phyloP scores from a whole-genome alignment of 1,140 invertebrate genomes.

The Lordiphosa stackelbergi region DNA sequence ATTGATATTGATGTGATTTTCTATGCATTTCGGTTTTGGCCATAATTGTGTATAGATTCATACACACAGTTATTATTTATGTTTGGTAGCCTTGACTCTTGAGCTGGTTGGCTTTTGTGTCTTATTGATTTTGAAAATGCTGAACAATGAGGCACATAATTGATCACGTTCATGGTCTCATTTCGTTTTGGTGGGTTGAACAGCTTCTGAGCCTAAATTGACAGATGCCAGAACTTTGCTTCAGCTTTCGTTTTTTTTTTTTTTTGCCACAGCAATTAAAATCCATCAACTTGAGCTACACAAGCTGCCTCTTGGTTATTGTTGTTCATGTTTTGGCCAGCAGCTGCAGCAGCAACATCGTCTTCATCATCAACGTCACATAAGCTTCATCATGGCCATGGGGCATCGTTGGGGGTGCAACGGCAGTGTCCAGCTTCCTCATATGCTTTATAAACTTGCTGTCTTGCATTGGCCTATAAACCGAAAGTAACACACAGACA shows the following conservation, averaged over 20 bases:
- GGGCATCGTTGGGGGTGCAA: conserved; percentile 24
- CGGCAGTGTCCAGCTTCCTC: conserved; percentile 34
- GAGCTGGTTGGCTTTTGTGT: conserved; percentile 31
- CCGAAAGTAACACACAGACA: conserved; percentile 53
- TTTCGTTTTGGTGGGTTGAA: conserved; percentile 29
- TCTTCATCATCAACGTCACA: conserved; percentile 44
- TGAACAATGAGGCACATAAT: conserved; percentile 65
- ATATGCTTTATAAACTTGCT: conserved; percentile 59
- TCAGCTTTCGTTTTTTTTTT: conserved; percentile 12
- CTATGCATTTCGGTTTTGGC: conserved; percentile 50
- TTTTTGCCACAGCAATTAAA: conserved; percentile 54
- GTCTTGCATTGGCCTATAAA: conserved; percentile 68
- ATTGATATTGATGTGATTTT: conserved; percentile 71
- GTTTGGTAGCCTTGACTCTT: conserved; percentile 71
- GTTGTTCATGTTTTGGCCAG: conserved; percentile 14
- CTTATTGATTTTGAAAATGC: conserved; percentile 69
- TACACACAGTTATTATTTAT: conserved; percentile 66
- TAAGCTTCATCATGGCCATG: conserved; percentile 44
- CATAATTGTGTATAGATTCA: conserved; percentile 52
- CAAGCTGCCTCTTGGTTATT: conserved; percentile 17
- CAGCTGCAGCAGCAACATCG: conserved; percentile 9
- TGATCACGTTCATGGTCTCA: conserved; percentile 74
- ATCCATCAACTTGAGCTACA: conserved; percentile 36
- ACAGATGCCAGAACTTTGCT: conserved; percentile 34
- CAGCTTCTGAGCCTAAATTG: conserved; percentile 9